Evolutionary conservation across 1,140 invertebrate species (phyloP).

Genomic region (Agrypnia vestita): DNA sequence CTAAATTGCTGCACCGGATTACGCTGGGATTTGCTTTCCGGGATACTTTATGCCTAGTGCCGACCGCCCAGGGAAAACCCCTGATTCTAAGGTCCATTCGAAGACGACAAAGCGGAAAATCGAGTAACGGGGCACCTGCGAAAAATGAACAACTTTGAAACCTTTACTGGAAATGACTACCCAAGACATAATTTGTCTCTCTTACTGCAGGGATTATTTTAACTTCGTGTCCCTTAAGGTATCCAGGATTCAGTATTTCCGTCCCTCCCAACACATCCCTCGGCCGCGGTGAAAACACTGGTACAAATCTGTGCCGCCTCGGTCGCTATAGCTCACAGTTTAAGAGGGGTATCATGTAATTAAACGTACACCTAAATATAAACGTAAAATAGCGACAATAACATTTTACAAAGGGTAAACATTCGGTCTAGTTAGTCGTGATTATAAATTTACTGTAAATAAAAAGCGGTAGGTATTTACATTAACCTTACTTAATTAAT

Average conservation of each 20-base stretch:
- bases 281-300: constrained; percentile 30
- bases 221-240: neutral
- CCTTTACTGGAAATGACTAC: neutral
- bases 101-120: constrained; percentile 3
- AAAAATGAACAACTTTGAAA: neutral
- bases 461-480: too few species aligned
- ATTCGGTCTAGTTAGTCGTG: neutral
- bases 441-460: neutral
- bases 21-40: constrained; percentile 69
- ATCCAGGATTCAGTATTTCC: neutral
- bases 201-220: neutral
- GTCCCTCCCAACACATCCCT: neutral
- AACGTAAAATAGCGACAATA: constrained; percentile 13
- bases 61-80: constrained; percentile 56
- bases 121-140: neutral
- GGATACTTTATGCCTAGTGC: constrained; percentile 63
- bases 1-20: constrained; percentile 72
- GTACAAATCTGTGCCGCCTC: constrained; percentile 37
- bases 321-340: constrained; percentile 28
- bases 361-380: constrained; percentile 31
- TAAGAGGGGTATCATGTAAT: constrained; percentile 33
- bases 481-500: too few species aligned
- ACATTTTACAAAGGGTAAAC: constrained; percentile 6
- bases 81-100: constrained; percentile 34
- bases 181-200: neutral